These are phyloP conservation scores for Agrochola lota DNA, from an alignment of 2,888 invertebrate genomes.

Conservation along the genomic window DNA sequence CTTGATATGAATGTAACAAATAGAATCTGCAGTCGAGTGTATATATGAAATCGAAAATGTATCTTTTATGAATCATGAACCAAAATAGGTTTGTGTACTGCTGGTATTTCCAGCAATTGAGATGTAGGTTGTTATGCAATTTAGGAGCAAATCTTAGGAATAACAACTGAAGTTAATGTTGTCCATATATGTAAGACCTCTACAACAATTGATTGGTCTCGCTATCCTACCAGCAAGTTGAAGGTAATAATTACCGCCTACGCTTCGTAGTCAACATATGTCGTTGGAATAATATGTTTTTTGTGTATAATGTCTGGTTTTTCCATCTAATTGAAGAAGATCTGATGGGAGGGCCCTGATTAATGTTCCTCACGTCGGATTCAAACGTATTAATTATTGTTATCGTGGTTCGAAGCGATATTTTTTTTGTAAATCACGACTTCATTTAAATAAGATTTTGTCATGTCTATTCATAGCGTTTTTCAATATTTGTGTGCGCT, in stretches of 20 bases:
- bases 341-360: slow-evolving; percentile 52
- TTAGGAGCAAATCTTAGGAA: slow-evolving; percentile 42
- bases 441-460: slow-evolving; percentile 58
- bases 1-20: slow-evolving; percentile 67
- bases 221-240: slow-evolving; percentile 59
- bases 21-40: slow-evolving; percentile 71
- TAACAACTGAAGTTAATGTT: slow-evolving; percentile 51
- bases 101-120: slow-evolving; percentile 53
- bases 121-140: slow-evolving; percentile 57
- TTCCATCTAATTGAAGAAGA: slow-evolving; percentile 61
- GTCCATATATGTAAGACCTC: slow-evolving; percentile 54
- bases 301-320: slow-evolving; percentile 51
- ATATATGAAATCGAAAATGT: slow-evolving; percentile 71
- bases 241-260: slow-evolving; percentile 77
- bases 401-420: slow-evolving; percentile 28
- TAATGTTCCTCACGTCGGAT: slow-evolving; percentile 53
- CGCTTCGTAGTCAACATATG: slow-evolving; percentile 60
- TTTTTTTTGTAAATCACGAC: slow-evolving; percentile 57
- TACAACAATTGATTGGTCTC: slow-evolving; percentile 61
- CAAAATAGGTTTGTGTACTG: slow-evolving; percentile 69
- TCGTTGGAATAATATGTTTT: slow-evolving; percentile 52
- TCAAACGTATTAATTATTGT: slow-evolving; percentile 57
- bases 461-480: slow-evolving; percentile 60
- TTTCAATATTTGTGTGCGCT: slow-evolving; percentile 35
- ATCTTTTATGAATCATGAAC: slow-evolving; percentile 72